These are phyloP conservation scores for Drosophila helvetica DNA, from an alignment of 2,888 invertebrate species.

Conservation along the genomic window DNA sequence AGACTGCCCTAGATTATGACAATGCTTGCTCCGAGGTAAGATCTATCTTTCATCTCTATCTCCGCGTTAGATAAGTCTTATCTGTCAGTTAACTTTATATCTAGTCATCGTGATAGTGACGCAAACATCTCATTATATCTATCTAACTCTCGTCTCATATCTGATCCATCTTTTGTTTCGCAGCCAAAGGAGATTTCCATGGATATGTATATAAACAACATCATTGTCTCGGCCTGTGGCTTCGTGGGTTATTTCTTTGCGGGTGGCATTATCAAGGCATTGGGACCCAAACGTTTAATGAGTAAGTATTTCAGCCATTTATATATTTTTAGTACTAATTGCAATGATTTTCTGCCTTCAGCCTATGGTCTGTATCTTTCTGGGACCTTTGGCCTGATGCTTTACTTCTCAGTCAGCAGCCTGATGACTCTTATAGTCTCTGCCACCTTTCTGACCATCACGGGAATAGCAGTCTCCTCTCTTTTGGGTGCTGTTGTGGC, in stretches of 20 bases:
- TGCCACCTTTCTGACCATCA: constrained; percentile 84
- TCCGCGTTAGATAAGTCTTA: constrained; percentile 8
- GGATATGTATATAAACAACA: constrained; percentile 88
- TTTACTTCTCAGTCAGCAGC: constrained; percentile 86
- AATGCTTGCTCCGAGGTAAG: constrained; percentile 81
- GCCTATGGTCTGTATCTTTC: constrained; percentile 84
- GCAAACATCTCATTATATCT: neutral
- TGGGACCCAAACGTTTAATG: constrained; percentile 85
- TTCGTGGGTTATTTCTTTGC: constrained; percentile 87
- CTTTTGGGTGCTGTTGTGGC: constrained; percentile 79
- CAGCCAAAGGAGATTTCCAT: constrained; percentile 85
- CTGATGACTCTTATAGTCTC: constrained; percentile 85
- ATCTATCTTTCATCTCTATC: constrained; percentile 10
- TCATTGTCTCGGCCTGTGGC: constrained; percentile 87
- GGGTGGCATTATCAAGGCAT: constrained; percentile 84
- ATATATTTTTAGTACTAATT: neutral
- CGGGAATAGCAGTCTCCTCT: constrained; percentile 80
- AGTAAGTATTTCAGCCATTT: constrained; percentile 81
- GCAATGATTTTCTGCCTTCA: constrained; percentile 37
- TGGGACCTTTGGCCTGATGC: constrained; percentile 85
- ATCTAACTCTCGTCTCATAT: neutral
- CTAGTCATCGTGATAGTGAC: constrained; percentile 23
- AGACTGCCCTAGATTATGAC: constrained; percentile 56
- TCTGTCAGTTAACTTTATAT: constrained; percentile 11
- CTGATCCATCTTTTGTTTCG: constrained; percentile 40